Conservation (phyloP, 2,113 vertebrate species). For the Paraplagusia blochii region DNA sequence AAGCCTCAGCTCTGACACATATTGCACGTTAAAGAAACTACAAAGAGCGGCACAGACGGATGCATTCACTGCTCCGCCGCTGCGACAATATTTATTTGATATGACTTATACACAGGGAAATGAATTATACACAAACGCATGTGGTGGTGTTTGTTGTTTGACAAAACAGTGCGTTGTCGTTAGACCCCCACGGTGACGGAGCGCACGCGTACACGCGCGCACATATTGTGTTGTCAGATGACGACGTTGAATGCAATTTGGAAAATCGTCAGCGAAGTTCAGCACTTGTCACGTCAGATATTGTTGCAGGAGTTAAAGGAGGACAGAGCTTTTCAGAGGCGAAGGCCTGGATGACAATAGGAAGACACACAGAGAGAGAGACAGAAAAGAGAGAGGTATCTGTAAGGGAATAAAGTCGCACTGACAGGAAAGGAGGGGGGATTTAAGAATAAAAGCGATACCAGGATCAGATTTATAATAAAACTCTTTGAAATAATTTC, state of each 20-base stretch:
- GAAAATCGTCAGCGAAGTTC: slow-evolving; percentile 20
- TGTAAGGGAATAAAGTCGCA: slow-evolving; percentile 47
- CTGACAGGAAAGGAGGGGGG: slow-evolving; percentile 13
- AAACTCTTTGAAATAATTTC: slow-evolving; percentile 11
- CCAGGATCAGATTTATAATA: slow-evolving; percentile 53
- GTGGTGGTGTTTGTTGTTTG: slow-evolving; percentile 18
- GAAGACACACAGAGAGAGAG: slow-evolving; percentile 3
- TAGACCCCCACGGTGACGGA: not conserved
- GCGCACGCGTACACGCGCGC: not conserved
- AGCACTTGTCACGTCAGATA: slow-evolving; percentile 19
- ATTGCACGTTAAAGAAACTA: slow-evolving; percentile 2
- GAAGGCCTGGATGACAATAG: slow-evolving; percentile 13
- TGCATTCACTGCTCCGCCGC: slow-evolving; percentile 5
- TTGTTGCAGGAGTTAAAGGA: slow-evolving; percentile 1
- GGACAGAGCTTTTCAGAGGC: slow-evolving; percentile 7
- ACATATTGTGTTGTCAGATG: slow-evolving; percentile 12
- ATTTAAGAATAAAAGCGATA: slow-evolving; percentile 17
- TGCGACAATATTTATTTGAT: slow-evolving; percentile 21
- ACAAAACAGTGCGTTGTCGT: slow-evolving; percentile 19
- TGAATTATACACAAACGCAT: slow-evolving; percentile 28
- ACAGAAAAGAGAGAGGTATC: slow-evolving; percentile 27
- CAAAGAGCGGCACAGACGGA: slow-evolving; percentile 6
- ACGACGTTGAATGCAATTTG: slow-evolving; percentile 15
- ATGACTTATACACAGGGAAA: slow-evolving; percentile 1
- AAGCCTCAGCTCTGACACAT: slow-evolving; percentile 1